Conservation (phyloP, 2,888 invertebrate genomes). For the Drosophila eohydei region DNA sequence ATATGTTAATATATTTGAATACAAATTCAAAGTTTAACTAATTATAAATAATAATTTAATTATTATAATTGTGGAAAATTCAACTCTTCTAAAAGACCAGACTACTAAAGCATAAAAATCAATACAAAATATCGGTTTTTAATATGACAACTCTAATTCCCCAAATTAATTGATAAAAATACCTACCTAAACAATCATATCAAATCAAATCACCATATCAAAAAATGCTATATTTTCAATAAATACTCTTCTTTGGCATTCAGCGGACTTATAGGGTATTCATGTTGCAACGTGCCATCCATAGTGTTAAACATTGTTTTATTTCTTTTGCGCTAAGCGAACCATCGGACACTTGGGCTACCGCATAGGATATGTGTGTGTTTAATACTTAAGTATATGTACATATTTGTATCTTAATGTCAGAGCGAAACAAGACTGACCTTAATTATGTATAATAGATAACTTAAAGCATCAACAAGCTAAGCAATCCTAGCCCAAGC, state of each 20-base stretch:
- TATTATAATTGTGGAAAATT: no score
- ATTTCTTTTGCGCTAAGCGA: neutral
- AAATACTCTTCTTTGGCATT: neutral
- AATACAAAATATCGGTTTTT: no score
- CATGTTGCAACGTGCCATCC: neutral
- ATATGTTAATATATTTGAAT: no score
- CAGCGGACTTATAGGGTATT: neutral
- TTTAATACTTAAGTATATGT: slow-evolving; percentile 22
- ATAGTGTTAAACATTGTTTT: no score
- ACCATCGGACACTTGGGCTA: slow-evolving; percentile 5
- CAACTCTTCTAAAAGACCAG: no score
- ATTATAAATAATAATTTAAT: no score
- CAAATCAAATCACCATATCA: no score
- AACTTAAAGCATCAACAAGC: slow-evolving; percentile 7
- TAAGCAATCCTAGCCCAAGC: neutral
- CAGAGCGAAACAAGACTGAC: slow-evolving; percentile 7
- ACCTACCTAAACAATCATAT: no score
- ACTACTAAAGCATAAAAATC: no score
- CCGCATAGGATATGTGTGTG: slow-evolving; percentile 28
- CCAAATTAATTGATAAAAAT: no score
- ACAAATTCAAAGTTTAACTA: no score
- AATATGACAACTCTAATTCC: no score
- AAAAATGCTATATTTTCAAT: neutral
- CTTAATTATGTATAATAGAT: slow-evolving; percentile 44
- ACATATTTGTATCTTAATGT: slow-evolving; percentile 15